A percentile compares a stretch with the other conserved stretches of the same genome.
Conservation (phyloP, 2,888 invertebrate species). For the Drosophila cyrtoloma region DNA sequence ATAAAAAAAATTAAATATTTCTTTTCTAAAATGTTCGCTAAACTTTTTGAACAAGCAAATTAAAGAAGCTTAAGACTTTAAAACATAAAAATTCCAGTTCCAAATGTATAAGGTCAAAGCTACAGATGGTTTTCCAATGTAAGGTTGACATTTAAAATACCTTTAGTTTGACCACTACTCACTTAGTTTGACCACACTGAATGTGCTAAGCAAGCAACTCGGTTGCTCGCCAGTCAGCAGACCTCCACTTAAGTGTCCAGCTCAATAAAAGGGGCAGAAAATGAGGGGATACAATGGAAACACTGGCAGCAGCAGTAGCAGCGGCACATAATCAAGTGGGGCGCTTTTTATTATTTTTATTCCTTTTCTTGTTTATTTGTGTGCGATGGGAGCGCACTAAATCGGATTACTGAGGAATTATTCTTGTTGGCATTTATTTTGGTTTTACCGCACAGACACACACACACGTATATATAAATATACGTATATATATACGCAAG, state of each 20-base stretch:
- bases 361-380: conserved; percentile 13
- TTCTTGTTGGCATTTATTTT: conserved; percentile 80
- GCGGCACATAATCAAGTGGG: conserved; percentile 62
- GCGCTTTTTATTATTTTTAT: neutral
- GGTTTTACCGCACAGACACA: conserved; percentile 40
- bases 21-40: neutral
- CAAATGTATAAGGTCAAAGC: neutral
- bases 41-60: neutral
- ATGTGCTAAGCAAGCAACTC: conserved; percentile 25
- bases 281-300: conserved; percentile 7
- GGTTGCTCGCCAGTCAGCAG: conserved; percentile 32
- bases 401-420: conserved; percentile 79
- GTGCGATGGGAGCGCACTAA: conserved; percentile 50
- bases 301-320: conserved; percentile 3
- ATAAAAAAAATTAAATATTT: neutral
- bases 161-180: neutral
- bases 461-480: conserved; percentile 7
- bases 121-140: neutral
- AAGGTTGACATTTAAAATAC: neutral
- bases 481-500: neutral
- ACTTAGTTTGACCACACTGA: conserved; percentile 51
- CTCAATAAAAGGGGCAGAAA: conserved; percentile 23
- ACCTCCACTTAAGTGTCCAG: conserved; percentile 58
- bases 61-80: neutral
- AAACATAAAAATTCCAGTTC: neutral